These are phyloP conservation scores for Pempheris klunzingeri DNA, from an alignment of 2,797 vertebrate species.

Conservation along the genomic window DNA sequence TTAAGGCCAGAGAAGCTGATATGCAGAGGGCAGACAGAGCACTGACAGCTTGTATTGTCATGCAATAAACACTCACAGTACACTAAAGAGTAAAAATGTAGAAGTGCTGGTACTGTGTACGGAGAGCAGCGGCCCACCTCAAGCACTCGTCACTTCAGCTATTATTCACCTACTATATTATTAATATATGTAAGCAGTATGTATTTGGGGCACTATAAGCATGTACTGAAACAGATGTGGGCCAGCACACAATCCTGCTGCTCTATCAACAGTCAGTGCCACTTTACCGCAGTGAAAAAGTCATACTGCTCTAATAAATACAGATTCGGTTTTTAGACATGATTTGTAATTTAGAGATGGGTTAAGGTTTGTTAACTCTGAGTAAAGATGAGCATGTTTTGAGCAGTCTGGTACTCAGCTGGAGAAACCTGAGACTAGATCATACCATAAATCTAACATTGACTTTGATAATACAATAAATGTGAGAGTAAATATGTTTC, in stretches of 20 bases:
- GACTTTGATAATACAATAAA: background rate
- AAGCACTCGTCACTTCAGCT: slow-evolving; percentile 7
- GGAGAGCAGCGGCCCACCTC: too few relatives aligned
- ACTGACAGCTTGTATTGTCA: too few relatives aligned
- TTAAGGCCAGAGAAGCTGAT: too few relatives aligned
- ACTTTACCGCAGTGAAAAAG: background rate
- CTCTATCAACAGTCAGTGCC: background rate
- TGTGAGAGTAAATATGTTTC: background rate
- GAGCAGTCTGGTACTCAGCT: background rate
- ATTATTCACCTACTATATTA: background rate
- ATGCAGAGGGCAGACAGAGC: too few relatives aligned
- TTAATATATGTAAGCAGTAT: background rate
- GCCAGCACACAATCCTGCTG: background rate
- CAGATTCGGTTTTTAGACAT: background rate
- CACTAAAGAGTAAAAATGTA: too few relatives aligned
- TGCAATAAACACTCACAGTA: too few relatives aligned
- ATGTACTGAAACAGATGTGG: slow-evolving; percentile 1
- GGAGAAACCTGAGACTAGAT: background rate
- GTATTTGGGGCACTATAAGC: background rate
- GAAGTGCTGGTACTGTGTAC: too few relatives aligned
- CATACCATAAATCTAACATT: background rate
- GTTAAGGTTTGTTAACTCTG: background rate
- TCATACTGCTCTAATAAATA: background rate
- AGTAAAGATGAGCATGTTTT: background rate
- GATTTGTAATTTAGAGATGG: background rate